Evolutionary conservation across 2,888 invertebrate genomes (phyloP), one percentile per base, ranked within the genome.

Genomic region (Ametastegia equiseti): DNA sequence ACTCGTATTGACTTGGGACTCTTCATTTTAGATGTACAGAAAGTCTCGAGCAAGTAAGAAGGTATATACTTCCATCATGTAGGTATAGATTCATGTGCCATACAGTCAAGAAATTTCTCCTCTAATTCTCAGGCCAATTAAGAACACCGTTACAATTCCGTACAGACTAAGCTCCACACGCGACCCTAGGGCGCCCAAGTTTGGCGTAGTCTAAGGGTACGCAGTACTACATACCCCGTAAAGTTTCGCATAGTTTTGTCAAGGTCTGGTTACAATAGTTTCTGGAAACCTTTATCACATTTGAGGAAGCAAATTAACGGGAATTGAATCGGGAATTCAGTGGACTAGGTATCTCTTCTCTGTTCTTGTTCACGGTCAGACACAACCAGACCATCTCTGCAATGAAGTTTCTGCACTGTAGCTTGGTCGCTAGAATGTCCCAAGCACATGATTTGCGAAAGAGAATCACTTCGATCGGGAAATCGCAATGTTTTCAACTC

Each of bases 191-290:
- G 60, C 30, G 60, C 60, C 60, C 0, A 67, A 67, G 67, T 67
- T 67, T 67, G 36, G 7, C 13, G 33, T n/a, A 63, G 33, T 36
- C 63, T 33, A 19, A 23, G 54, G n/a, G n/a, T n/a, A n/a, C n/a
- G n/a, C n/a, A n/a, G n/a, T n/a, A n/a, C n/a, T n/a, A n/a, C n/a
- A n/a, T 69, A 23, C 36, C 23, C 30, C 30, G 13, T n/a, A n/a
- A 67, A 67, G 67, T 67, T 67, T 39, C 23, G 71, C 27, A 71
- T 71, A 71, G 71, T 71, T 67, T 39, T 71, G 47, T 23, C 71
- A 71, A 47, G 42, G 15, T 71, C 45, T 45, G 36, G 27, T 71
- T 27, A 71, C 71, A 71, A 71, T 71, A 15, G 45, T n/a, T n/a
- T n/a, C 15, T 45, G 5, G 23, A 45, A 71, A 23, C n/a, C 45